Conservation (phyloP, 1,140 invertebrate species). For the Oedothorax gibbosus region DNA sequence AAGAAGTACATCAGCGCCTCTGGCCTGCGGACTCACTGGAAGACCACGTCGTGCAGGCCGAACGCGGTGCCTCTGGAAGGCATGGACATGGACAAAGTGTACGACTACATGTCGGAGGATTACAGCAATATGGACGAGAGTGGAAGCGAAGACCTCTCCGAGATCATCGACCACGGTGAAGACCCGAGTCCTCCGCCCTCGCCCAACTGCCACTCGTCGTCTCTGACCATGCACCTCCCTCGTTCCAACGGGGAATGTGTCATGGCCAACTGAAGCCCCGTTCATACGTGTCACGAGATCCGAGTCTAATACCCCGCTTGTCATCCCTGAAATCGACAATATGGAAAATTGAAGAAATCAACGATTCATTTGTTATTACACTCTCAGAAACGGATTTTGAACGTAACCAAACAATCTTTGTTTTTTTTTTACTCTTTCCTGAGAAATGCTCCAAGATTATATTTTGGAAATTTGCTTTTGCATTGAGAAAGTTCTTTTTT, state of each 20-base stretch:
- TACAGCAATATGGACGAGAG: slow-evolving; percentile 51
- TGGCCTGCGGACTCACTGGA: slow-evolving; percentile 93
- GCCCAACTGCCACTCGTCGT: slow-evolving; percentile 35
- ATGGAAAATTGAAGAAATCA: too few relatives aligned
- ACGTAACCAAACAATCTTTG: too few relatives aligned
- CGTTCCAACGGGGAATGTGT: slow-evolving; percentile 33
- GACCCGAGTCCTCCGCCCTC: slow-evolving; percentile 12
- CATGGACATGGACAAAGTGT: slow-evolving; percentile 62
- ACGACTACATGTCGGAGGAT: slow-evolving; percentile 44
- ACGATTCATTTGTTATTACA: too few relatives aligned
- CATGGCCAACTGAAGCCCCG: slow-evolving; percentile 39
- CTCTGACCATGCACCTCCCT: slow-evolving; percentile 36
- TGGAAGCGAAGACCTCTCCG: slow-evolving; percentile 34
- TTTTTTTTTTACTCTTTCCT: too few relatives aligned
- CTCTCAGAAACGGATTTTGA: too few relatives aligned
- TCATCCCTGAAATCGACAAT: too few relatives aligned
- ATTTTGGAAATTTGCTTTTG: too few relatives aligned
- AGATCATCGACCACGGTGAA: slow-evolving; percentile 43
- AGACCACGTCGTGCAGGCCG: slow-evolving; percentile 91
- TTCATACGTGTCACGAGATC: neutral
- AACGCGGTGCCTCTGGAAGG: slow-evolving; percentile 64
- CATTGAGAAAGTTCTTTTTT: too few relatives aligned
- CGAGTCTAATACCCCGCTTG: too few relatives aligned
- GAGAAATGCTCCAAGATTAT: too few relatives aligned
- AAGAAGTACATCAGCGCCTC: slow-evolving; percentile 98